Conservation (phyloP, 2,113 vertebrate species). For the Macquaria australasica region DNA sequence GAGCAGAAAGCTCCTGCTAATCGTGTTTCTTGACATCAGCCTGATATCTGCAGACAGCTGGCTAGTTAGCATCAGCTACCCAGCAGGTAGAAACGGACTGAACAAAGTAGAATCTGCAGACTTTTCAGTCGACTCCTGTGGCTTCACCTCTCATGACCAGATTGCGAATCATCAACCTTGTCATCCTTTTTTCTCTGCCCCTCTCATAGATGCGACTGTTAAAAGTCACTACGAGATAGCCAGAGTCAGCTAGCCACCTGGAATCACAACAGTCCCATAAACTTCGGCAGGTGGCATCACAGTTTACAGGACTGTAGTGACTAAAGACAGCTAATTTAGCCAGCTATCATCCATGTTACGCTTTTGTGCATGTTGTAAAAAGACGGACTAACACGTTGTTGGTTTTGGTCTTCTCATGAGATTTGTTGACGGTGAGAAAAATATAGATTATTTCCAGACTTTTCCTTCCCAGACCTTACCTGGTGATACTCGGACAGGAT, state of each 20-base stretch:
- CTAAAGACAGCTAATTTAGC: background rate
- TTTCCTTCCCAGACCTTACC: constrained; percentile 69
- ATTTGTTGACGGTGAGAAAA: background rate
- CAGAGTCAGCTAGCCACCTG: background rate
- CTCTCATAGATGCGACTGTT: background rate
- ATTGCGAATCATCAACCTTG: background rate
- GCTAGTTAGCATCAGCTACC: background rate
- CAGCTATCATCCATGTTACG: too few species aligned
- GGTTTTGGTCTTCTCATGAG: background rate
- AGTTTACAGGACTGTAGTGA: background rate
- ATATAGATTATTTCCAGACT: background rate
- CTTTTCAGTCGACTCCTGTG: background rate
- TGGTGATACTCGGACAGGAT: constrained; percentile 96
- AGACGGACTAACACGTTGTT: background rate
- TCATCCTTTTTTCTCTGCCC: background rate
- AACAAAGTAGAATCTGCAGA: background rate
- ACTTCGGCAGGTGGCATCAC: background rate
- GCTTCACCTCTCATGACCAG: background rate
- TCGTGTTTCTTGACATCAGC: too few species aligned
- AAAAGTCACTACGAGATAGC: background rate
- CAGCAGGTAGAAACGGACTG: too few species aligned
- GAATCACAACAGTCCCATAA: background rate
- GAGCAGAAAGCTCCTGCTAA: background rate
- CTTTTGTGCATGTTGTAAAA: background rate
- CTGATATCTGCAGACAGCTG: too few species aligned